A percentile compares a stretch with the other conserved stretches of the same genome.
Conservation (phyloP, 2,888 invertebrate species). For the Chloromyia formosa region DNA sequence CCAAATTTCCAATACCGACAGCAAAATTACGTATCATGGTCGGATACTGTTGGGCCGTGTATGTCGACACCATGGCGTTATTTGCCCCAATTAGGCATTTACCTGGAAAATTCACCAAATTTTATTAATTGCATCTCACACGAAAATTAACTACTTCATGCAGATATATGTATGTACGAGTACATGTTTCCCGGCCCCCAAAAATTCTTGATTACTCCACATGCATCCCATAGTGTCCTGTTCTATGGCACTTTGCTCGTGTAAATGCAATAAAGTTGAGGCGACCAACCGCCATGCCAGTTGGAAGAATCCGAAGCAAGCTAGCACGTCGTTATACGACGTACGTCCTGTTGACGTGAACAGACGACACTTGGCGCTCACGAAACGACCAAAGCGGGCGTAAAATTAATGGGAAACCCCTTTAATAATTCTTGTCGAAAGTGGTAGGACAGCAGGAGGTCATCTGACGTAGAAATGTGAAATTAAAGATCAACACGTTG, state of each 20-base stretch:
- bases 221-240: no score
- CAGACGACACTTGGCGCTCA: conserved; percentile 10
- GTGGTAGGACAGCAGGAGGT: neutral
- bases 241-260: no score
- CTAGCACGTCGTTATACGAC: no score
- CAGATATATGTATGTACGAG: neutral
- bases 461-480: neutral
- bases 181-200: neutral
- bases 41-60: conserved; percentile 76
- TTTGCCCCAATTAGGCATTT: conserved; percentile 81
- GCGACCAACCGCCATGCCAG: no score
- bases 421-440: conserved; percentile 1
- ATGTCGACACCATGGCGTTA: conserved; percentile 81
- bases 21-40: conserved; percentile 76
- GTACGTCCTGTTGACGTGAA: neutral
- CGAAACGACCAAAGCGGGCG: conserved; percentile 9
- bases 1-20: conserved; percentile 77
- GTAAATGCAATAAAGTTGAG: no score
- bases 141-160: conserved; percentile 12
- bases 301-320: neutral
- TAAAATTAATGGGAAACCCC: neutral
- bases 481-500: conserved; percentile 31
- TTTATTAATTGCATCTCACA: conserved; percentile 33
- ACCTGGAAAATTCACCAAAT: conserved; percentile 58
- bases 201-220: no score